Conservation (phyloP, 2,113 vertebrate genomes). For the Lasiurus cinereus region DNA sequence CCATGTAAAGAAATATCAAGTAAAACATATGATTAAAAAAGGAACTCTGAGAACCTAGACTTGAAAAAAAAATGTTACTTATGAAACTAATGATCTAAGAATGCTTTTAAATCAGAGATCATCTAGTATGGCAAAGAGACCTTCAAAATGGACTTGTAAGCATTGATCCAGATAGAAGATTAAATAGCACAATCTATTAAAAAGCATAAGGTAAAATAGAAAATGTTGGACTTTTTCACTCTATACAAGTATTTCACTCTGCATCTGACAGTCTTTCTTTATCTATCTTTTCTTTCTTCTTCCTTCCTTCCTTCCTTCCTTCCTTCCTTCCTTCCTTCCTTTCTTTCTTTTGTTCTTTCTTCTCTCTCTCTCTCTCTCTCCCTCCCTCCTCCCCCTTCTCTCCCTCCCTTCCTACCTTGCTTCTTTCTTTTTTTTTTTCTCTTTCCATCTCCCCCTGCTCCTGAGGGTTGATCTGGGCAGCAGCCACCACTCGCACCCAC, state of each 20-base stretch:
- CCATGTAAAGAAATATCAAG: conserved; percentile 64
- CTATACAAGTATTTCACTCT: background rate
- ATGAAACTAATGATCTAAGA: conserved; percentile 83
- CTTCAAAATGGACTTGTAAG: conserved; percentile 58
- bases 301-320: too few relatives aligned
- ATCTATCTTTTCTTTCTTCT: too few relatives aligned
- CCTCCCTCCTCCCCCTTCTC: accelerated
- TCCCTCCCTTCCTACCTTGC: accelerated
- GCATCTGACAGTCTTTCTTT: background rate
- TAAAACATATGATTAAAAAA: conserved; percentile 78
- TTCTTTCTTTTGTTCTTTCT: too few relatives aligned
- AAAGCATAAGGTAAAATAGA: conserved; percentile 56
- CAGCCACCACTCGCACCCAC: too few relatives aligned
- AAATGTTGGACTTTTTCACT: conserved; percentile 8
- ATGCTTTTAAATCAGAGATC: conserved; percentile 74
- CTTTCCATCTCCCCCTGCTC: too few relatives aligned
- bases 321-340: too few relatives aligned
- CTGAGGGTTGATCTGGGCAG: too few relatives aligned
- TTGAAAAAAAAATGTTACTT: conserved; percentile 81
- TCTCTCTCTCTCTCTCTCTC: too few relatives aligned
- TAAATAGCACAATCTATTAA: conserved; percentile 76
- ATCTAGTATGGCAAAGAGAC: conserved; percentile 64
- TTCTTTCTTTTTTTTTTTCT: too few relatives aligned
- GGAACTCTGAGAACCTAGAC: conserved; percentile 76
- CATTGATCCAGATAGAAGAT: conserved; percentile 80